phyloP scores from a whole-genome alignment of 2,113 vertebrate genomes.

The Heterochromis multidens region DNA sequence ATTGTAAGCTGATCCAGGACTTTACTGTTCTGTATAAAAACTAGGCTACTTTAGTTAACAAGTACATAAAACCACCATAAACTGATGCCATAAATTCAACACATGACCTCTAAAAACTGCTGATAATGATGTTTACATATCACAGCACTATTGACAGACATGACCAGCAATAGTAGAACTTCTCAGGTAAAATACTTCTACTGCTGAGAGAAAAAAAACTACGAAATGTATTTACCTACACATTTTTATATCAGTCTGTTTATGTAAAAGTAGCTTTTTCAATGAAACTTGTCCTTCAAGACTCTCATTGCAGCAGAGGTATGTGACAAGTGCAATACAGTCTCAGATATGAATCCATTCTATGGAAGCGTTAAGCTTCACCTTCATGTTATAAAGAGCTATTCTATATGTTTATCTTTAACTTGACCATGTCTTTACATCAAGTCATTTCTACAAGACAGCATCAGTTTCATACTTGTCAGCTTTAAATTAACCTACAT shows the following conservation, averaged over 20 bases:
- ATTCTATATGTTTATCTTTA: background rate
- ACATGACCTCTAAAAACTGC: background rate
- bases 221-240: background rate
- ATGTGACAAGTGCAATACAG: background rate
- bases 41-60: background rate
- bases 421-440: background rate
- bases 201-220: background rate
- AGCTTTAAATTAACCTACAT: background rate
- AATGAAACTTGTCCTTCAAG: background rate
- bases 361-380: background rate
- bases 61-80: background rate
- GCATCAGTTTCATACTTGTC: background rate
- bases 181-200: background rate
- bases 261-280: background rate
- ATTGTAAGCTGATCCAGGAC: background rate
- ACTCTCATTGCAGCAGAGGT: background rate
- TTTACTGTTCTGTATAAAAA: background rate
- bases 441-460: background rate
- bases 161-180: background rate
- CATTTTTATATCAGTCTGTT: background rate
- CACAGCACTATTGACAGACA: background rate
- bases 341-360: background rate
- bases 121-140: background rate
- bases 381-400: background rate
- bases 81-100: background rate